Evolutionary conservation across 2,888 invertebrate genomes (phyloP).

Genomic region (Pharmacophagus antenor): DNA sequence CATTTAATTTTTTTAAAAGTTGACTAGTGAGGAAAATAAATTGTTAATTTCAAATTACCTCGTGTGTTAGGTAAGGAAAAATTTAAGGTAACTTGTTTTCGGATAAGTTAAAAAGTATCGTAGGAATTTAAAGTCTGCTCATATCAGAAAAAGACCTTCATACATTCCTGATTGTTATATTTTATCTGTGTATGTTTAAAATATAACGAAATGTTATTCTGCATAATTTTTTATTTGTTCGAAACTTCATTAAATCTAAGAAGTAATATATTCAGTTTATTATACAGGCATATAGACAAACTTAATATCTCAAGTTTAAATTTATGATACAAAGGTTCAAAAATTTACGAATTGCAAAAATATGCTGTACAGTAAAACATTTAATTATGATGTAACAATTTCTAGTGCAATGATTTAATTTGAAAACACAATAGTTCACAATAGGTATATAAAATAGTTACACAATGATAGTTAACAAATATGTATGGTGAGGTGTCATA

Average conservation of each 20-base stretch:
- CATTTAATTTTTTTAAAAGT: neutral
- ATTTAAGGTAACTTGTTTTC: neutral
- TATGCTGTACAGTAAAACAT: neutral
- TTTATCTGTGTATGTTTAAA: no score
- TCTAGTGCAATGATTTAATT: conserved; percentile 26
- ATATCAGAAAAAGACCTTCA: neutral
- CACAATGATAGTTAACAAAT: neutral
- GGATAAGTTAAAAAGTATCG: neutral
- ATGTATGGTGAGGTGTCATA: neutral
- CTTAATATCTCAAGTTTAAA: no score
- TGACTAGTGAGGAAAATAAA: no score
- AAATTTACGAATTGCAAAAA: neutral
- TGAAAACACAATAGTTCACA: conserved; percentile 15
- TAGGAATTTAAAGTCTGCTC: neutral
- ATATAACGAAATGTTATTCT: no score
- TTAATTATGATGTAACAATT: conserved; percentile 16
- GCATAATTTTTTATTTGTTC: no score
- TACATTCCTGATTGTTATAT: neutral
- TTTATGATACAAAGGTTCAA: no score
- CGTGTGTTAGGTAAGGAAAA: neutral
- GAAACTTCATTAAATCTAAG: no score
- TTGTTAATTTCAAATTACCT: neutral
- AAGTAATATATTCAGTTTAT: no score
- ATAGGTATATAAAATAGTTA: neutral
- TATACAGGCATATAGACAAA: no score